Percentiles rank a stretch among this genome's conserved stretches.
These are phyloP conservation scores for Salvator merianae DNA, from an alignment of 2,113 vertebrate species.

Conservation along the genomic window DNA sequence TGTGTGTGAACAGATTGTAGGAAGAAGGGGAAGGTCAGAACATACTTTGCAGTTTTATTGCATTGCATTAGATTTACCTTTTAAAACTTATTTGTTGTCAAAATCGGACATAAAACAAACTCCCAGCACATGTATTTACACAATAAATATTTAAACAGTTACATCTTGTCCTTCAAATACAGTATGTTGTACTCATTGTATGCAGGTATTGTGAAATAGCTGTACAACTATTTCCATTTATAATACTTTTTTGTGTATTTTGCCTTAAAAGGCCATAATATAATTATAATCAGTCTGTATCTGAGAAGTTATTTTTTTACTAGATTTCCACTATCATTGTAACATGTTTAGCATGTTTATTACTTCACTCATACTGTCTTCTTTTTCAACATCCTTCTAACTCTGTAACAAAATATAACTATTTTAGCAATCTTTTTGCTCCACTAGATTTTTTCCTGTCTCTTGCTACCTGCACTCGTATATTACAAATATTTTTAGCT, in stretches of 20 bases:
- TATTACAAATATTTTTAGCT: accelerated
- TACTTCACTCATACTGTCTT: background rate
- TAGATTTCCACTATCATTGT: accelerated
- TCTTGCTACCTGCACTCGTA: background rate
- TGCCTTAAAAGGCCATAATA: background rate
- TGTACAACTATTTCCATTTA: background rate
- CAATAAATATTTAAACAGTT: constrained; percentile 66
- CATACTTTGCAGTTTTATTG: constrained; percentile 60
- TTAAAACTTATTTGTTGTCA: constrained; percentile 64
- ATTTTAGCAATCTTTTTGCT: background rate
- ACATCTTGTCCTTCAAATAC: constrained; percentile 41
- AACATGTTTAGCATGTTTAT: background rate
- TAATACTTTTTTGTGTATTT: constrained; percentile 19
- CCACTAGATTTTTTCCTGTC: background rate
- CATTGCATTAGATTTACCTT: constrained; percentile 62
- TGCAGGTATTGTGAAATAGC: constrained; percentile 32
- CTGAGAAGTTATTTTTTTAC: background rate
- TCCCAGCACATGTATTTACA: constrained; percentile 37
- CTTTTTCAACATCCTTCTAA: background rate
- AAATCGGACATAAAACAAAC: constrained; percentile 58
- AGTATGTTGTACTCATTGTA: constrained; percentile 20
- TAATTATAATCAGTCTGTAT: background rate
- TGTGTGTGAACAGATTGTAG: constrained; percentile 32
- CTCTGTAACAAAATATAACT: accelerated
- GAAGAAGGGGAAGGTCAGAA: constrained; percentile 57